These are phyloP conservation scores for Selene dorsalis DNA, from an alignment of 2,797 vertebrate species.

Conservation along the genomic window DNA sequence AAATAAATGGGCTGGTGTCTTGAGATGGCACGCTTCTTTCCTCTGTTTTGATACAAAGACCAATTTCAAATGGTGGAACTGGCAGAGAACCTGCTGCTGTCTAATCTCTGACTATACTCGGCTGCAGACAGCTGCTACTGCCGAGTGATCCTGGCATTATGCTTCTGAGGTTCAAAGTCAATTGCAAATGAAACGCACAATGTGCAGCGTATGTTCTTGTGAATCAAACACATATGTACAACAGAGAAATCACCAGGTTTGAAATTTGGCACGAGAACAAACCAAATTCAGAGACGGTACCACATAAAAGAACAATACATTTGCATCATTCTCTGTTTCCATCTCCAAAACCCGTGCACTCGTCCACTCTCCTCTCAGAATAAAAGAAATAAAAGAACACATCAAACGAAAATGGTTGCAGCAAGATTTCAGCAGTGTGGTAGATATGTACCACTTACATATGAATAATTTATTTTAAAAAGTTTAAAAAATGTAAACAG, in stretches of 20 bases:
- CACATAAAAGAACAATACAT: constrained; percentile 40
- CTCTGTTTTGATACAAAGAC: constrained; percentile 63
- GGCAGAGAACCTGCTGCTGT: constrained; percentile 47
- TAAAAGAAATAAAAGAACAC: constrained; percentile 28
- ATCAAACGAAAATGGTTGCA: constrained; percentile 40
- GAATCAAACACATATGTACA: constrained; percentile 44
- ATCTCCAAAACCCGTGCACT: constrained; percentile 23
- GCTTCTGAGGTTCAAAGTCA: constrained; percentile 44
- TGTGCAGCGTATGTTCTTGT: constrained; percentile 16
- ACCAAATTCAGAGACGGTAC: constrained; percentile 32
- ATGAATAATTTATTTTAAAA: constrained; percentile 73
- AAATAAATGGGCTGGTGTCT: constrained; percentile 63
- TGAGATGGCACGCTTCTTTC: constrained; percentile 53
- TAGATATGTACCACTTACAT: constrained; percentile 33
- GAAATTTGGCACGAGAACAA: constrained; percentile 40
- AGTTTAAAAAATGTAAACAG: constrained; percentile 65
- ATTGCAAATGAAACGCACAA: constrained; percentile 12
- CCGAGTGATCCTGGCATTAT: constrained; percentile 36
- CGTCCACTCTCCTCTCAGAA: constrained; percentile 20
- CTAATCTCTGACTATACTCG: constrained; percentile 39
- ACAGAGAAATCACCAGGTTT: constrained; percentile 29
- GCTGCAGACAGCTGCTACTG: constrained; percentile 37
- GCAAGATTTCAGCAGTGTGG: constrained; percentile 45
- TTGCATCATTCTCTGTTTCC: constrained; percentile 30
- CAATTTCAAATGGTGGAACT: constrained; percentile 54